Base-by-base conservation (phyloP, 2,888 invertebrate species). In the Oligia latruncula region DNA sequence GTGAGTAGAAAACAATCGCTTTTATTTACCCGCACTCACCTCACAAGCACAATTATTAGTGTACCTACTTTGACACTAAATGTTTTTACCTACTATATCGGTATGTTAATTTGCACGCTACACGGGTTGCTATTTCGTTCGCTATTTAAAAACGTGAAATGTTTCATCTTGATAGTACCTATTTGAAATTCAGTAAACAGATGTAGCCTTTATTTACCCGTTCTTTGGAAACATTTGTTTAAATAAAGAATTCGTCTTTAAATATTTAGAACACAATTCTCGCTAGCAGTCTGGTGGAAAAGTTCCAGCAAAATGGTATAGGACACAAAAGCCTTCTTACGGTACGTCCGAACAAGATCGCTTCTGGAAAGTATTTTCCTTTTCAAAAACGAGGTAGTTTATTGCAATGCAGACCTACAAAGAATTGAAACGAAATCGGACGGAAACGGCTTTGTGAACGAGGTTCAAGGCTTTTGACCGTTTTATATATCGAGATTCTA, bases 261-360 rank as follows among this genome's bases (percentile, higher is more conserved):
- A 23, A 35, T 29, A 15, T 23, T 23, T 40, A 17, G 15, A 52
- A 52, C 1, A 13, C 35, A 40, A 55, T 35, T 71, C 15, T 23
- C 23, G 1, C 23, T 35, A 55, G 52, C 71, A 17, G 0, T 23
- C 52, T 8, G 9, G 2, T 40, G 55, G 40, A 55, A 35, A 17
- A n/a, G 40, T 17, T 40, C 35, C 40, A 5, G 9, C 2, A 40
- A n/a, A 40, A 55, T 75, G 58, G 3, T 9, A 55, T 40, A 15
- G 8, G 68, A 65, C 49, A 74, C 58, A 83, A 78, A 85, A 87
- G 80, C 80, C 81, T 83, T 87, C 78, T 74, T 55, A 55, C 75
- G 74, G 71, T 77, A 74, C 79, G 79, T 89, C 81, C 85, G 83
- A 87, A 86, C 85, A 87, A 84, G 78, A 83, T 83, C 70, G 81